Evolutionary conservation across 1,140 invertebrate genomes (phyloP).

Genomic region (Megalonaias nervosa): DNA sequence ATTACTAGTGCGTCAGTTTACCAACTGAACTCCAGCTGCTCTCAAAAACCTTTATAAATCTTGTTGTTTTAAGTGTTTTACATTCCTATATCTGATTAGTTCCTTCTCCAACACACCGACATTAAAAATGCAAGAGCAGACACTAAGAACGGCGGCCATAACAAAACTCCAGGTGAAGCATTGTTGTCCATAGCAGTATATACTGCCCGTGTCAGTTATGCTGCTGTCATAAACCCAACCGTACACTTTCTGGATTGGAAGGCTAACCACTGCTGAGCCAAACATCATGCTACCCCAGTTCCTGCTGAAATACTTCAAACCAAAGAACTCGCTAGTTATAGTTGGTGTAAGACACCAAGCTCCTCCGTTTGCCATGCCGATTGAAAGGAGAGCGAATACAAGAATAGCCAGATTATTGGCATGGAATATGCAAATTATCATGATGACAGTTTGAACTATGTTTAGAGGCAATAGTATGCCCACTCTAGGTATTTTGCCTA

Average conservation of each 20-base stretch:
- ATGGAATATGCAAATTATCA: slow-evolving; percentile 5
- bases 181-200: slow-evolving; percentile 5
- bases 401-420: not conserved
- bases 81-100: too few relatives aligned
- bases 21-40: too few relatives aligned
- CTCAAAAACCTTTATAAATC: too few relatives aligned
- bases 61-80: too few relatives aligned
- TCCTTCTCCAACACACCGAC: slow-evolving; percentile 5
- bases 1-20: too few relatives aligned
- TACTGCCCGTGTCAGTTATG: not conserved
- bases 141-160: slow-evolving; percentile 4
- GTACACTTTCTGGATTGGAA: slow-evolving; percentile 8
- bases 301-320: slow-evolving; percentile 18
- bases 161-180: slow-evolving; percentile 21
- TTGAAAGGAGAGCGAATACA: not conserved
- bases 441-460: not conserved
- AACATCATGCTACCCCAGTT: slow-evolving; percentile 21
- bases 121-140: slow-evolving; percentile 5
- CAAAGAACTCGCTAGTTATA: slow-evolving; percentile 18
- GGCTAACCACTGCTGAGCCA: not conserved
- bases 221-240: slow-evolving; percentile 4
- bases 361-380: slow-evolving; percentile 17
- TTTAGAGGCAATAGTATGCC: not conserved
- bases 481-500: not conserved
- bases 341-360: slow-evolving; percentile 16